Percentiles rank a stretch among this genome's conserved stretches.
These are phyloP conservation scores for Aphis gossypii DNA, from an alignment of 1,140 invertebrate species.

Conservation along the genomic window DNA sequence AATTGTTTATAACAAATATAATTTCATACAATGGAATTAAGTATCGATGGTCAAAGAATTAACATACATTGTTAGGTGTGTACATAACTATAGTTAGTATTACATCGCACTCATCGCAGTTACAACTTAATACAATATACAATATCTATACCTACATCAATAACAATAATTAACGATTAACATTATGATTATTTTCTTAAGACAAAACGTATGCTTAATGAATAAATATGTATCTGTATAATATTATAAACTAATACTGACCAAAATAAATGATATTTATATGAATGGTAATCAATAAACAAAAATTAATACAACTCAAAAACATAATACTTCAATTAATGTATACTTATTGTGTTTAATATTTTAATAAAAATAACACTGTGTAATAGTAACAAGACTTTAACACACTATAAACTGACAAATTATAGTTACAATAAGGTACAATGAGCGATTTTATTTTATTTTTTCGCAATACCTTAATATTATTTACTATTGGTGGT, in stretches of 20 bases:
- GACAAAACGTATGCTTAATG: background rate
- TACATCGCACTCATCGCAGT: background rate
- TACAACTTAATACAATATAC: background rate
- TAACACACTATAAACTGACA: conserved; percentile 8
- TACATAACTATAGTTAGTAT: background rate
- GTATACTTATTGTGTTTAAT: background rate
- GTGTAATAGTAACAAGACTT: background rate
- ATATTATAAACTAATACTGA: conserved; percentile 22
- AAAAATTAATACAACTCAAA: background rate
- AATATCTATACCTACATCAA: background rate
- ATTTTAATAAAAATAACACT: conserved; percentile 17
- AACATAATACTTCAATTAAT: conserved; percentile 14
- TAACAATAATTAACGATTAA: background rate
- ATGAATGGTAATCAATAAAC: background rate
- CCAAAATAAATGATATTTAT: background rate
- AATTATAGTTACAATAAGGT: background rate
- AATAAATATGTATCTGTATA: background rate
- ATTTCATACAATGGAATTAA: background rate
- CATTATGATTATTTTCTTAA: background rate
- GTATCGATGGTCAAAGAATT: background rate
- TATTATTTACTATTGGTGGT: background rate
- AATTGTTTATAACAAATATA: background rate
- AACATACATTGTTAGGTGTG: background rate
- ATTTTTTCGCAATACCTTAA: conserved; percentile 8
- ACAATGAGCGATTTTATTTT: background rate